These are phyloP conservation scores for Erebia ligea DNA, from an alignment of 2,888 invertebrate genomes.

Conservation along the genomic window DNA sequence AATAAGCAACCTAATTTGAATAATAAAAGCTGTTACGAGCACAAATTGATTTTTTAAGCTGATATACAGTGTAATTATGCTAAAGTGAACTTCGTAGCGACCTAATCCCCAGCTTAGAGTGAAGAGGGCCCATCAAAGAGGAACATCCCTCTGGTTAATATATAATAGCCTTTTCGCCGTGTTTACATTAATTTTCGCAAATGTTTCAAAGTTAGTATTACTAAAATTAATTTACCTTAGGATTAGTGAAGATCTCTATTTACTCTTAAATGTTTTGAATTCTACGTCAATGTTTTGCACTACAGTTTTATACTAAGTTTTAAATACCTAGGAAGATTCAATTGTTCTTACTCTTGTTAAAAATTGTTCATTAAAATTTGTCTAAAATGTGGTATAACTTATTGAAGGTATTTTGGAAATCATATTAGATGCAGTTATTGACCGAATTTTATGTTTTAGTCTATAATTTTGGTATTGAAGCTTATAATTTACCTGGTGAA, in stretches of 20 bases:
- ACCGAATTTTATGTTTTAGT: too few species aligned
- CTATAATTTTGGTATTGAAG: too few species aligned
- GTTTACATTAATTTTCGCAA: conserved; percentile 75
- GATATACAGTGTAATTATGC: conserved; percentile 75
- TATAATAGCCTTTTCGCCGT: conserved; percentile 71
- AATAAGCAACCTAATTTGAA: conserved; percentile 20
- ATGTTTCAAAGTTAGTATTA: conserved; percentile 45
- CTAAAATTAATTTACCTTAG: conserved; percentile 25
- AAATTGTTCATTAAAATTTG: too few species aligned
- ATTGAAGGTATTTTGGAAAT: too few species aligned
- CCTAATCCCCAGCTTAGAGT: conserved; percentile 70
- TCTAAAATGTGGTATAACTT: too few species aligned
- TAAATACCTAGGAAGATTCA: too few species aligned
- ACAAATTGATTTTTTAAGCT: conserved; percentile 61
- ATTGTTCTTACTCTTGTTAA: too few species aligned
- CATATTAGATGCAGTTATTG: too few species aligned
- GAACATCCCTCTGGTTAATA: conserved; percentile 75
- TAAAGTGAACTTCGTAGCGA: conserved; percentile 65
- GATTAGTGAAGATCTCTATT: conserved; percentile 17
- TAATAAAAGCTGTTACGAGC: conserved; percentile 27
- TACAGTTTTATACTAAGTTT: too few species aligned
- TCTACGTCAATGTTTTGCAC: background rate
- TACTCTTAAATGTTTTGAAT: background rate
- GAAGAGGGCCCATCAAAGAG: conserved; percentile 70
- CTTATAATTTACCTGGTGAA: too few species aligned